Percentiles rank a stretch among this genome's conserved stretches.
Conservation (phyloP, 2,113 vertebrate species). For the Rhea pennata region DNA sequence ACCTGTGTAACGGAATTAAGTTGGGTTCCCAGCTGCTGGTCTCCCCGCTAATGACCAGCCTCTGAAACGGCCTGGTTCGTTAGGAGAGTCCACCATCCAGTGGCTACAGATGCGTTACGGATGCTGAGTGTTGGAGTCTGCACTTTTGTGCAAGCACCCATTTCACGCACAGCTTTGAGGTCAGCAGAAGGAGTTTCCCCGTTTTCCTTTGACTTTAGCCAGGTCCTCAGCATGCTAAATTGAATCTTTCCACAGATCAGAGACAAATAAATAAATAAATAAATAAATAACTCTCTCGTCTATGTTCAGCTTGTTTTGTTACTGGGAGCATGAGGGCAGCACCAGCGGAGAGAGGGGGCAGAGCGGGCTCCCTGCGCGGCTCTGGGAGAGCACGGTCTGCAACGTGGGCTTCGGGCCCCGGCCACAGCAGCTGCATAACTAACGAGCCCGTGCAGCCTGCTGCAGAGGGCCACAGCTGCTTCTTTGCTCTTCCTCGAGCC, state of each 20-base stretch:
- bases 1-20: not conserved
- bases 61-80: not conserved
- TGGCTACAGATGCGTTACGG: not conserved
- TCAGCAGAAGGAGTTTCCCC: not conserved
- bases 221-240: not conserved
- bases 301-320: not conserved
- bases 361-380: not conserved
- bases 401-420: fast-evolving
- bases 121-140: not conserved
- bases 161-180: not conserved
- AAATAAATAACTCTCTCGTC: not conserved
- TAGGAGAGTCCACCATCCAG: not conserved
- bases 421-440: not conserved
- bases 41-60: not conserved
- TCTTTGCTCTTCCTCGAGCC: not conserved
- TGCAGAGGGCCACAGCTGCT: not conserved
- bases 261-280: not conserved
- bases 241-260: not conserved
- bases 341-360: not conserved
- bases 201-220: not conserved
- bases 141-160: not conserved
- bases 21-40: not conserved
- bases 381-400: not conserved
- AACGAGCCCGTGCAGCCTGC: not conserved
- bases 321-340: not conserved